Percentiles rank a stretch among this genome's conserved stretches.
phyloP scores from a whole-genome alignment of 1,140 invertebrate species.

The Calosoma granatense region DNA sequence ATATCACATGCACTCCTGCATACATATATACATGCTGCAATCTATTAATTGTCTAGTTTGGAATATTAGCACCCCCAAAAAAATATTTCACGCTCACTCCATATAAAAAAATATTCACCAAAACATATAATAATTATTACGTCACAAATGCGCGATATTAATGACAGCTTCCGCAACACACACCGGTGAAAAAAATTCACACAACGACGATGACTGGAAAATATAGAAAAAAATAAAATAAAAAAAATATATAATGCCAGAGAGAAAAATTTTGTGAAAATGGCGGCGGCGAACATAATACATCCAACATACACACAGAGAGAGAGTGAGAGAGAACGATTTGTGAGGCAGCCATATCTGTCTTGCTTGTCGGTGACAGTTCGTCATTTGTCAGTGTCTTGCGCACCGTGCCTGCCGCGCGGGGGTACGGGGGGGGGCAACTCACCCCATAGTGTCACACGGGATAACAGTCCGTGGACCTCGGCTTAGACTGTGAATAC shows the following conservation, averaged over 20 bases:
- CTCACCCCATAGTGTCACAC: slow-evolving; percentile 28
- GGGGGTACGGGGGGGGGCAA: not conserved
- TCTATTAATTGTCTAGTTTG: no score
- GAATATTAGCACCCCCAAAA: no score
- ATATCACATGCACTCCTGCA: no score
- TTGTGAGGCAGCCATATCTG: slow-evolving; percentile 34
- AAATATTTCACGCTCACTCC: no score
- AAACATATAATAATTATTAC: slow-evolving; percentile 31
- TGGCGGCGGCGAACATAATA: slow-evolving; percentile 22
- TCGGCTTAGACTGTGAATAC: slow-evolving; percentile 26
- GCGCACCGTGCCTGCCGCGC: slow-evolving; percentile 26
- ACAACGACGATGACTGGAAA: slow-evolving; percentile 10
- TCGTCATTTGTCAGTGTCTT: slow-evolving; percentile 37
- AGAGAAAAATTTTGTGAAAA: slow-evolving; percentile 33
- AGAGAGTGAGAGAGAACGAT: slow-evolving; percentile 25
- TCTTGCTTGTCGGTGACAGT: slow-evolving; percentile 37
- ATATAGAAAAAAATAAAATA: slow-evolving; percentile 20
- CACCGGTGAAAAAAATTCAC: slow-evolving; percentile 27
- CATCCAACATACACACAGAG: slow-evolving; percentile 3
- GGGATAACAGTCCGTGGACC: slow-evolving; percentile 34
- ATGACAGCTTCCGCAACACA: slow-evolving; percentile 28
- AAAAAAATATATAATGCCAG: no score
- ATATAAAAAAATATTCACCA: no score
- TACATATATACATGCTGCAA: no score
- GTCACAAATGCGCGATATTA: slow-evolving; percentile 30